Conservation (phyloP, 1,140 invertebrate genomes). For the Cydia strobilella region DNA sequence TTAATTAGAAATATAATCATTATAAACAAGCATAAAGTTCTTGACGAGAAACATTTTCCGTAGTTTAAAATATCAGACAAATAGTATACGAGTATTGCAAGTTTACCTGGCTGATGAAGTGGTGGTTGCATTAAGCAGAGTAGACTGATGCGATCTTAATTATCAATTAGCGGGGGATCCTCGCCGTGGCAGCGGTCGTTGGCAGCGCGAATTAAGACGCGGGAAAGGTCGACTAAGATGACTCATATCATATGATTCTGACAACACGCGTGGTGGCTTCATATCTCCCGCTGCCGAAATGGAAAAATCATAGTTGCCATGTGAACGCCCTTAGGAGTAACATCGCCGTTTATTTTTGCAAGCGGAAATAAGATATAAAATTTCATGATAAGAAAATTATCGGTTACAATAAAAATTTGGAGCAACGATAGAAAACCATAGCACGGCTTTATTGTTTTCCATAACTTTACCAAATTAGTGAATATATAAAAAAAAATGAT, state of each 20-base stretch:
- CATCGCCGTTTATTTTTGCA: neutral
- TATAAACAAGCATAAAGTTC: neutral
- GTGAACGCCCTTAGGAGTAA: neutral
- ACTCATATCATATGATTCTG: slow-evolving; percentile 54
- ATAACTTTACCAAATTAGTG: neutral
- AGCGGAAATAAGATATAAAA: neutral
- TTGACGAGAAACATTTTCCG: neutral
- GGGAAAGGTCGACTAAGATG: slow-evolving; percentile 60
- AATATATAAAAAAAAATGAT: neutral
- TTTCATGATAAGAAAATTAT: neutral
- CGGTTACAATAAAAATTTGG: no score
- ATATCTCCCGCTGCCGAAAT: neutral
- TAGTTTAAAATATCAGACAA: neutral
- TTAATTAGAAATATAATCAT: neutral
- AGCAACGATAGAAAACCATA: no score
- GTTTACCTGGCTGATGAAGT: neutral
- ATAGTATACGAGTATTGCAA: neutral
- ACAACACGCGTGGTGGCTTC: neutral
- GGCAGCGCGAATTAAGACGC: slow-evolving; percentile 68
- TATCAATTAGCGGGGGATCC: slow-evolving; percentile 31
- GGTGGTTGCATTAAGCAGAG: slow-evolving; percentile 19
- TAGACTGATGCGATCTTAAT: slow-evolving; percentile 29
- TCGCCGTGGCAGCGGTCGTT: slow-evolving; percentile 50
- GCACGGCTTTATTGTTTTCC: no score
- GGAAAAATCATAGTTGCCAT: no score